Conservation (phyloP, 2,888 invertebrate genomes). For the Nymphalis polychloros region DNA sequence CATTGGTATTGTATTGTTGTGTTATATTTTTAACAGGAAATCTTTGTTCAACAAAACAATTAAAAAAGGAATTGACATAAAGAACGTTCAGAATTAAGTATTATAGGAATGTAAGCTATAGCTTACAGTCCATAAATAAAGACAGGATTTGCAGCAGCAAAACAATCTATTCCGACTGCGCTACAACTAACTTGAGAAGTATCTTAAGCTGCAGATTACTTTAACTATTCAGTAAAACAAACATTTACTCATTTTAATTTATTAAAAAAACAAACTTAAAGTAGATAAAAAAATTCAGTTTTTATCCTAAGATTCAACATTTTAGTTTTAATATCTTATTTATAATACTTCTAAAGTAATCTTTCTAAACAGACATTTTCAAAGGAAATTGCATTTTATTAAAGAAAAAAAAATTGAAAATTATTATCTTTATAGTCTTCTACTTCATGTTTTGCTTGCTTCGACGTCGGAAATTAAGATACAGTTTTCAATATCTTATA, state of each 20-base stretch:
- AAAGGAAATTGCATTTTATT: too few species aligned
- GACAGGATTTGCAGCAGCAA: constrained; percentile 8
- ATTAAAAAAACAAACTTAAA: constrained; percentile 24
- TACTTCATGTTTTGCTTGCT: too few species aligned
- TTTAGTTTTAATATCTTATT: not conserved
- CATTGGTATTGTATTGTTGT: not conserved
- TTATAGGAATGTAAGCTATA: constrained; percentile 8
- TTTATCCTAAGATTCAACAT: not conserved
- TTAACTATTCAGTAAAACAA: constrained; percentile 20
- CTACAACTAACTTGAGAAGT: constrained; percentile 23
- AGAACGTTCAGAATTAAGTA: constrained; percentile 3
- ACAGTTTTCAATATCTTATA: too few species aligned
- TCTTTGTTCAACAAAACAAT: not conserved
- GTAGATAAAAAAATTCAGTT: not conserved
- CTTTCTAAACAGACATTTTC: too few species aligned
- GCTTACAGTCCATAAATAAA: constrained; percentile 9
- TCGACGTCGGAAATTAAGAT: too few species aligned
- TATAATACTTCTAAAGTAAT: too few species aligned
- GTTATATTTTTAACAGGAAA: not conserved
- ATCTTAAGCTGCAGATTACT: constrained; percentile 33
- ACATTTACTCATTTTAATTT: constrained; percentile 33
- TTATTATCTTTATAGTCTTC: too few species aligned
- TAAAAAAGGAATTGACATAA: constrained; percentile 1
- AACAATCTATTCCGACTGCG: constrained; percentile 14
- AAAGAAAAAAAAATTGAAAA: too few species aligned